Evolutionary conservation across 2,113 vertebrate species (phyloP).

Genomic region (Gallinago media): DNA sequence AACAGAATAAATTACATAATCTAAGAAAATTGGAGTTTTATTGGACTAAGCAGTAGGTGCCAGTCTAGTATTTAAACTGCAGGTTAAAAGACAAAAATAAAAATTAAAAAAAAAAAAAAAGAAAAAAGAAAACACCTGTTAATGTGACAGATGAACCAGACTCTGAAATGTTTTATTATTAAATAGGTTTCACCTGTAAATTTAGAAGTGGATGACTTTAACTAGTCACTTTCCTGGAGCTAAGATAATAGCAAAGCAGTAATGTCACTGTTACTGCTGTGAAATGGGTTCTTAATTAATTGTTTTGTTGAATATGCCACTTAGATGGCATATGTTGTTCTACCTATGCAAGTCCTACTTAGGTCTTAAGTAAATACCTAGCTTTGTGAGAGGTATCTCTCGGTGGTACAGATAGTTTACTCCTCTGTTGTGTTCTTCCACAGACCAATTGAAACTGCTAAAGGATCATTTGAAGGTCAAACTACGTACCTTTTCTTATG

Average conservation of each 20-base stretch:
- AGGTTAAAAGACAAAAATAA: neutral
- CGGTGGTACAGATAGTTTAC: neutral
- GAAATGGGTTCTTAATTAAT: neutral
- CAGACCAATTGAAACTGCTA: neutral
- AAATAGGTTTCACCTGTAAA: neutral
- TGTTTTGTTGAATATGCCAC: neutral
- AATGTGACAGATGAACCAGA: neutral
- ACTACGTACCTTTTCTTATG: neutral
- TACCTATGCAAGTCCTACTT: neutral
- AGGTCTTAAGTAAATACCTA: neutral
- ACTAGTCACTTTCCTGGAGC: neutral
- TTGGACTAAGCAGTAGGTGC: neutral
- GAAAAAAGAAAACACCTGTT: neutral
- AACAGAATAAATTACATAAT: neutral
- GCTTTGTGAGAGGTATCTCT: neutral
- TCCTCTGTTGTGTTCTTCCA: neutral
- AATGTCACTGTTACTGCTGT: neutral
- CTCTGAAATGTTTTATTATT: neutral
- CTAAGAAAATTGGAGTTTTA: neutral
- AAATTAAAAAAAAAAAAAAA: neutral
- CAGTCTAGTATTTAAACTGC: neutral
- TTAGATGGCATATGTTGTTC: neutral
- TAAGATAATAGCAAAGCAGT: neutral
- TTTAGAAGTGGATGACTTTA: neutral
- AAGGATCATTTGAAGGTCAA: neutral